Conservation (phyloP, 2,888 invertebrate species). For the Pyralis farinalis region DNA sequence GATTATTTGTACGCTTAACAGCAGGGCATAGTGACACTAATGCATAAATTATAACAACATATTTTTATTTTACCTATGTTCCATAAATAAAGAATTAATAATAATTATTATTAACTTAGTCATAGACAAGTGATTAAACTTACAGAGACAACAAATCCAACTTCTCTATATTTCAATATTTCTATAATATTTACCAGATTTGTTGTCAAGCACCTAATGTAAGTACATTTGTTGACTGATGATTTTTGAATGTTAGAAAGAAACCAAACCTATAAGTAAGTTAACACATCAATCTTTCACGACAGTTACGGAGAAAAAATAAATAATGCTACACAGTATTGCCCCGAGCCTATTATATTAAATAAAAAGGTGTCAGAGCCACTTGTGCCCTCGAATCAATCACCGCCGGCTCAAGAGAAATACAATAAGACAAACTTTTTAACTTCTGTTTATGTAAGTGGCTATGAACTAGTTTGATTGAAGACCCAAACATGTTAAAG, state of each 20-base stretch:
- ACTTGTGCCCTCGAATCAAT: slow-evolving; percentile 18
- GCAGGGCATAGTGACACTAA: too few relatives aligned
- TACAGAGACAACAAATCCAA: too few relatives aligned
- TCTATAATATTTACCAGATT: too few relatives aligned
- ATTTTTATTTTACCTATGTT: too few relatives aligned
- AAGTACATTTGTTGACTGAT: slow-evolving; percentile 1
- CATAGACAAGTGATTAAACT: too few relatives aligned
- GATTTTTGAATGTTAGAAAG: not conserved
- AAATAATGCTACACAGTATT: slow-evolving; percentile 10
- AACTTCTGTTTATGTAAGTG: slow-evolving; percentile 12
- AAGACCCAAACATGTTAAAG: slow-evolving; percentile 6
- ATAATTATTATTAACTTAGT: too few relatives aligned
- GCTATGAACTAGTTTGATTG: slow-evolving; percentile 14
- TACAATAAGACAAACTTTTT: slow-evolving; percentile 16
- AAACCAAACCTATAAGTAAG: slow-evolving; percentile 4
- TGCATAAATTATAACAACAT: too few relatives aligned
- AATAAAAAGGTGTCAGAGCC: slow-evolving; percentile 21
- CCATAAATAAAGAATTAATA: too few relatives aligned
- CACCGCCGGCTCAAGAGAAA: slow-evolving; percentile 13
- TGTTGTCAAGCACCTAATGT: too few relatives aligned
- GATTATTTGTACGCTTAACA: too few relatives aligned
- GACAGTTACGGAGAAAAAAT: slow-evolving; percentile 8
- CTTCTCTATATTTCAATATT: too few relatives aligned
- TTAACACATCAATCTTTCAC: slow-evolving; percentile 15
- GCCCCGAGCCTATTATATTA: slow-evolving; percentile 15